Percentiles rank a stretch among this genome's conserved stretches.
Conservation (phyloP, 2,888 invertebrate species). For the Machimus rusticus region DNA sequence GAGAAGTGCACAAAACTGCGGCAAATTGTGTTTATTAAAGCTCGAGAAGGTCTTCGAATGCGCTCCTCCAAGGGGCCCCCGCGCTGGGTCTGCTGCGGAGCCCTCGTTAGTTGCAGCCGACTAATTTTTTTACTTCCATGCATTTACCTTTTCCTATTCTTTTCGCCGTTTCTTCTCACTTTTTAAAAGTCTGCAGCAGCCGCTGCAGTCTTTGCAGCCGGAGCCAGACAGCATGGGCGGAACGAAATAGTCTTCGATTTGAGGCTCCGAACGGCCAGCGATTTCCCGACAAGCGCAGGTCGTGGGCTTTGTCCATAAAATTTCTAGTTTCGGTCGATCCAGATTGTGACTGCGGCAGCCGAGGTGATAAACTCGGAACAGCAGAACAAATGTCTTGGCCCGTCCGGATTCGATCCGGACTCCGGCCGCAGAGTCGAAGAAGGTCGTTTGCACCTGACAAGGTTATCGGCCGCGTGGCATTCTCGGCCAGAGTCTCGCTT, state of each 20-base stretch:
- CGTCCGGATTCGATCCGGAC: neutral
- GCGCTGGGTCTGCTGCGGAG: neutral
- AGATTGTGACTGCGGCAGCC: neutral
- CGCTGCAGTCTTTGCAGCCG: neutral
- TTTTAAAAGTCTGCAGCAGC: neutral
- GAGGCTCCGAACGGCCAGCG: neutral
- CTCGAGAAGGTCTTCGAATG: neutral
- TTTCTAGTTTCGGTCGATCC: slow-evolving; percentile 6
- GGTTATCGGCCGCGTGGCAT: neutral
- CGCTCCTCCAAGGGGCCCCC: neutral
- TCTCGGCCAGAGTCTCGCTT: neutral
- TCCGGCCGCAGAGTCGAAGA: neutral
- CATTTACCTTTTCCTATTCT: neutral
- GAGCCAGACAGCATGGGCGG: slow-evolving; percentile 19
- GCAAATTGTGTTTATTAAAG: neutral
- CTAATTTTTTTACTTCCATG: neutral
- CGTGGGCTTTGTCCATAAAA: slow-evolving; percentile 18
- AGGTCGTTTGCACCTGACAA: slow-evolving; percentile 27
- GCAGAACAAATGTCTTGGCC: neutral
- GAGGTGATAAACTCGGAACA: neutral
- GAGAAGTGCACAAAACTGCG: neutral
- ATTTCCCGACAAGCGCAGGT: neutral
- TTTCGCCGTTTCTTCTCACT: neutral
- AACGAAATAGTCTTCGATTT: slow-evolving; percentile 21
- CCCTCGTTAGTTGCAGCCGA: slow-evolving; percentile 12